Conservation (phyloP, 2,113 vertebrate genomes). For the Tringa solitaria region DNA sequence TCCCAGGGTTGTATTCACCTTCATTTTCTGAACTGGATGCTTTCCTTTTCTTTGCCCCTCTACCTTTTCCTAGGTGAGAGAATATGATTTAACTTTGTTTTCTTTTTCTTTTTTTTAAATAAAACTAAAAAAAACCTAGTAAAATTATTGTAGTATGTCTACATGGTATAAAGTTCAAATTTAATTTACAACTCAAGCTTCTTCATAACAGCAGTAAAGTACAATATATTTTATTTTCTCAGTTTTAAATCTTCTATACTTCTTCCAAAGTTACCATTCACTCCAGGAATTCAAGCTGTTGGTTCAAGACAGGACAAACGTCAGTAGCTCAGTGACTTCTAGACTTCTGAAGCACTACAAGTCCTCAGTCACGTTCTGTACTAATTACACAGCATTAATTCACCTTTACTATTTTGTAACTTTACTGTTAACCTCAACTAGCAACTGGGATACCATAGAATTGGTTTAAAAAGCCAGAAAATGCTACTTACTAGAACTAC, state of each 20-base stretch:
- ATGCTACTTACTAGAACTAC: not conserved
- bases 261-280: not conserved
- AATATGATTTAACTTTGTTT: not conserved
- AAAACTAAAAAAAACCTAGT: not conserved
- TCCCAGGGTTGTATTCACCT: conserved; percentile 88
- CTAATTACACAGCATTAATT: not conserved
- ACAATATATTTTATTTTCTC: not conserved
- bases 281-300: not conserved
- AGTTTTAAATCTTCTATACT: not conserved
- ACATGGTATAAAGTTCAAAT: not conserved
- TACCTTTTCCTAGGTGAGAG: conserved; percentile 82
- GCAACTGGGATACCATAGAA: not conserved
- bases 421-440: not conserved
- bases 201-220: not conserved
- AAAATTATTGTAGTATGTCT: not conserved
- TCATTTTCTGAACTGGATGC: conserved; percentile 91
- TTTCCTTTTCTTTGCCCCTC: conserved; percentile 93
- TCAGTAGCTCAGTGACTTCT: not conserved
- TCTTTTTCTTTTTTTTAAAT: not conserved
- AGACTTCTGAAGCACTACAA: not conserved
- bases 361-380: not conserved
- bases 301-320: not conserved
- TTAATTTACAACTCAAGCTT: not conserved
- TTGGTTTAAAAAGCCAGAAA: not conserved
- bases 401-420: not conserved